Evolutionary conservation across 2,113 vertebrate genomes (phyloP), one percentile per base, ranked within the genome.

Genomic region (Poeciliopsis occidentalis): DNA sequence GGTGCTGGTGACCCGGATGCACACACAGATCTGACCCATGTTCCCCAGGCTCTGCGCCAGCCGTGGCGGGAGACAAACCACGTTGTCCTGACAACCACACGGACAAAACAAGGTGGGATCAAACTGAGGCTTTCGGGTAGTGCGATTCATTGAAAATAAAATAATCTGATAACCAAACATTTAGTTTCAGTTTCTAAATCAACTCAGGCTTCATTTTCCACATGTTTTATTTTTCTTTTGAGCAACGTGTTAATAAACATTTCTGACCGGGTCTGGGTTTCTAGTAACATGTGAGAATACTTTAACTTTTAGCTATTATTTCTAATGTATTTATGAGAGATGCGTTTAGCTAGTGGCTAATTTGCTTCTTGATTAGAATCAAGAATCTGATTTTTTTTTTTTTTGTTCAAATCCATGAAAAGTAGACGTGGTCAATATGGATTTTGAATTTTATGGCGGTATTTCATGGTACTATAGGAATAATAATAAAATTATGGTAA

Each of bases 21-120:
- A 99, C 65, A 99, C 96, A 75, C 98, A 99, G 85, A 99, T 95
- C 90, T 99, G 98, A 81, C 92, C 95, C 95, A 99, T 96, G 93
- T 99, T 99, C 32, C 98, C 98, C 76, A 99, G 91, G 29, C 96
- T 97, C 89, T 98, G 98, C 0, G 98, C 98, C 90, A 99, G 91
- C 76, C 95, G 97, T 60, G 97, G 96, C 11, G 98, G 96, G 71
- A 99, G 94, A 78, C 98, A 99, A 27, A 99, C 97, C 4, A 99
- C 95, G 0, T 96, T 97, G 94, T 99, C 98, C 98, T 99, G 75
- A 79, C 12, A 79, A 93, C 84, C 78, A 64, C 73, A 75, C 22
- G 81, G 60, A 62, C 41, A 75, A 76, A 63, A 79, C 68, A 84
- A 75, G 71, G 0, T 69, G 47, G 74, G 71, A 62, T 67, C n/a